Evolutionary conservation across 23 tunicate genomes (phyloP), one percentile per base, ranked within the genome.

Genomic region (Halocynthia roretzi): DNA sequence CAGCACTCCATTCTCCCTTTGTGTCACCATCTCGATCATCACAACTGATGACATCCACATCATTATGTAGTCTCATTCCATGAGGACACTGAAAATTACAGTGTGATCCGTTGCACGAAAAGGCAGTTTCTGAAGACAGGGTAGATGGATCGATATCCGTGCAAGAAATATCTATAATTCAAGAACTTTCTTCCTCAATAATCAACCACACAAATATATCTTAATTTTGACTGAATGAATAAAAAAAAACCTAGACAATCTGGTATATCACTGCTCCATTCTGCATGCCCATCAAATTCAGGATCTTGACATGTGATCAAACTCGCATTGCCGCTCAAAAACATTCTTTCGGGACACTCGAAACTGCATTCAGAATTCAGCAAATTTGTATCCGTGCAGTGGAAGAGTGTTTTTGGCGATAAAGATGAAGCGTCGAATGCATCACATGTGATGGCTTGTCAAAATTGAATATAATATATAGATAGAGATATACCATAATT

Each of bases 281-380:
- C 70, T 65, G 48, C 70, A 10, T 20, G 10, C 0, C 70, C 70
- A 65, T 65, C 70, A 65, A 20, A 40, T 20, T 65, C n/a, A 10
- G 70, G 31, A 65, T 65, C 70, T 10, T 10, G 48, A 15, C 70
- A 65, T 5, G 22, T 65, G 22, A 65, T 65, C 9, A 65, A 11
- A 10, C n/a, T 14, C 10, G n/a, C 23, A 20, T 65, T 48, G 22
- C 9, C n/a, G 31, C 23, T 65, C 23, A 65, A 65, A 20, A 20
- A 20, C n/a, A 9, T 65, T 2, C 23, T 65, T 8, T 65, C 70
- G 31, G 70, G 70, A 65, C 70, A 65, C 5, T 48, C 23, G 70
- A 65, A 65, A 20, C 48, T 65, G 31, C 70, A 65, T 65, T 65
- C 70, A 65, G 70, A 65, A 65, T 65, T 48, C 22, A 10, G 31